Evolutionary conservation across 2,888 invertebrate species (phyloP), one percentile per base, ranked within the genome.

Genomic region (Cryptocheilus praepositus): DNA sequence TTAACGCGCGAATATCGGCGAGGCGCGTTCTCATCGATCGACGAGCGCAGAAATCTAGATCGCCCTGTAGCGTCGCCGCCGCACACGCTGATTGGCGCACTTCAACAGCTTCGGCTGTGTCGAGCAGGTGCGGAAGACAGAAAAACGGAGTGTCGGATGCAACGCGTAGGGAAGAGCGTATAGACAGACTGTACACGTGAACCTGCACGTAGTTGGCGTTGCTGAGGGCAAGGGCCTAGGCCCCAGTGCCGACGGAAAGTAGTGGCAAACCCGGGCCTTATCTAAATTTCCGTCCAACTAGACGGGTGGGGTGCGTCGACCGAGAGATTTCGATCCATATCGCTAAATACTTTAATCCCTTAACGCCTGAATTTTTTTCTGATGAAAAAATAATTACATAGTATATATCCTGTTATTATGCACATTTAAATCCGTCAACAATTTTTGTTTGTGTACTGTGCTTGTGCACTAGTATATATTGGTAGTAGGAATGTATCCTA

Each of bases 181-280:
- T 46, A 49, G 19, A 16, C 36, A 36, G 36, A 11, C 7, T 7
- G 36, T 36, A 36, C 36, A 7, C 36, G 36, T 36, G 36, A 36
- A 36, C 36, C 36, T 36, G 36, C 3, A 36, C 36, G 36, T 36
- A 36, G 36, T 36, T 36, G 36, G 7, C 36, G 25, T 36, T n/a
- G 49, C 53, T 4, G 22, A 53, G 53, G 53, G 25, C 53, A 53
- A 53, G 53, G 53, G 53, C 53, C 53, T 22, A 25, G n/a, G 3
- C 11, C 13, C 21, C 53, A 53, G 53, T 18, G 49, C 49, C 49
- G 53, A 25, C 3, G 53, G 21, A 21, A 1, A 15, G 4, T 13
- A 5, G 13, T 4, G 3, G 25, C 21, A 25, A 22, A 2, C 53
- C 53, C 15, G 36, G 36, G 36, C 36, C 36, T 36, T 36, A 36